phyloP scores from a whole-genome alignment of 2,113 vertebrate genomes.

The Lota lota region DNA sequence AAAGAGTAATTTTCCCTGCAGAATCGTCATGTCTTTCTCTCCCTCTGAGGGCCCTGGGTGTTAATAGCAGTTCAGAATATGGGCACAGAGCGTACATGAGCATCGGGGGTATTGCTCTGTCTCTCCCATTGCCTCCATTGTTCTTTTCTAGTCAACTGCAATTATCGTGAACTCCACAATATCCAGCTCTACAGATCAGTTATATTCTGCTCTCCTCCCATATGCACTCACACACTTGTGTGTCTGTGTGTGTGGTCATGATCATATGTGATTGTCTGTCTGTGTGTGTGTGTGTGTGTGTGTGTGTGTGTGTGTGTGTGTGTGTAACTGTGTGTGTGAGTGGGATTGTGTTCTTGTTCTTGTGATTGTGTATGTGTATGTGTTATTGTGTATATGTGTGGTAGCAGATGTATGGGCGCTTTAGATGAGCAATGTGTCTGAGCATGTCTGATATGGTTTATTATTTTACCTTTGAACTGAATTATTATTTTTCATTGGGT shows the following conservation, averaged over 20 bases:
- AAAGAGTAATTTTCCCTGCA: constrained; percentile 5
- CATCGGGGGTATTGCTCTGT: not conserved
- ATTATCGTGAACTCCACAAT: not conserved
- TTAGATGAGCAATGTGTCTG: not conserved
- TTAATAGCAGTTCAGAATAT: too few relatives aligned
- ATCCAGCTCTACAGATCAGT: too few relatives aligned
- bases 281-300: constrained; percentile 1
- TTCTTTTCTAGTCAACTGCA: not conserved
- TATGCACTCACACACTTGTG: not conserved
- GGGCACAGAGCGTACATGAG: too few relatives aligned
- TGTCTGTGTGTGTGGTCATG: not conserved
- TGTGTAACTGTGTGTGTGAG: not conserved
- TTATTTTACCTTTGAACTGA: too few relatives aligned
- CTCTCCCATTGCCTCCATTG: not conserved
- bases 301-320: constrained; percentile 5
- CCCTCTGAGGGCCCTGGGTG: too few relatives aligned
- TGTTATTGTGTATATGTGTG: too few relatives aligned
- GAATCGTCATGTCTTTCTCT: too few relatives aligned
- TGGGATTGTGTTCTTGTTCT: too few relatives aligned
- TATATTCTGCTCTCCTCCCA: too few relatives aligned
- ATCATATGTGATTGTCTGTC: not conserved
- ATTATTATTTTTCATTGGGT: too few relatives aligned
- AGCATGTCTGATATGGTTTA: too few relatives aligned
- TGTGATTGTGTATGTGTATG: not conserved
- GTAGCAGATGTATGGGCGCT: too few relatives aligned